Base-by-base conservation (phyloP, 2,113 vertebrate species). In the Gadus chalcogrammus region DNA sequence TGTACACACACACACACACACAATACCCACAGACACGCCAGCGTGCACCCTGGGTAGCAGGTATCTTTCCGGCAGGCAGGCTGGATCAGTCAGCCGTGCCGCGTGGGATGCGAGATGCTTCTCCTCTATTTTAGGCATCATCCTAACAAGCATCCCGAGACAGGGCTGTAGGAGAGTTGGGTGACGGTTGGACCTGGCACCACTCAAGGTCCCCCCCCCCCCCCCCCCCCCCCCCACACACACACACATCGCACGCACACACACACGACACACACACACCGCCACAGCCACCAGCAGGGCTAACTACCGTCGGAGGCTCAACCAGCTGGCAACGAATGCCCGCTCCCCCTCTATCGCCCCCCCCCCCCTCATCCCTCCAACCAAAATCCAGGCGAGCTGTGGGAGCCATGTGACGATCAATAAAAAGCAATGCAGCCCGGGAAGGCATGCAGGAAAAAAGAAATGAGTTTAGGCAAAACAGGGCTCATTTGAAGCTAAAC, bases 391-490 rank as follows among this genome's bases (percentile, higher is more conserved):
- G 88, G 87, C 85, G 81, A 76, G 83, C 62, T 66, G 88, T 85
- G 88, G 89, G 61, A 70, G 72, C 66, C 17, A 68, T 35, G 31
- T 35, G 31, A 35, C 78, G 76, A 89, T 90, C 88, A 85, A 90
- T 89, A 88, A 89, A 88, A 87, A 9, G 42, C 12, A 77, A 84
- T 78, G 84, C 85, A 83, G 81, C 62, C 74, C 82, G 82, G 80
- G 76, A 89, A 84, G 83, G 86, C 78, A 77, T 83, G 81, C 68
- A 59, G 79, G 79, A 84, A 86, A 85, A 81, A 84, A 86, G 87
- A 81, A 84, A 90, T 84, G 78, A 87, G 87, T 87, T 79, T 77
- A 89, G 84, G 88, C 82, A 87, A 91, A 89, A 85, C 82, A 85
- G 42, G 85, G 78, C 87, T 87, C 81, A 86, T 89, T 87, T 89